A percentile compares a stretch with the other conserved stretches of the same genome.
Evolutionary conservation across 23 tunicate species (phyloP).

Genomic region (Ciona savignyi): DNA sequence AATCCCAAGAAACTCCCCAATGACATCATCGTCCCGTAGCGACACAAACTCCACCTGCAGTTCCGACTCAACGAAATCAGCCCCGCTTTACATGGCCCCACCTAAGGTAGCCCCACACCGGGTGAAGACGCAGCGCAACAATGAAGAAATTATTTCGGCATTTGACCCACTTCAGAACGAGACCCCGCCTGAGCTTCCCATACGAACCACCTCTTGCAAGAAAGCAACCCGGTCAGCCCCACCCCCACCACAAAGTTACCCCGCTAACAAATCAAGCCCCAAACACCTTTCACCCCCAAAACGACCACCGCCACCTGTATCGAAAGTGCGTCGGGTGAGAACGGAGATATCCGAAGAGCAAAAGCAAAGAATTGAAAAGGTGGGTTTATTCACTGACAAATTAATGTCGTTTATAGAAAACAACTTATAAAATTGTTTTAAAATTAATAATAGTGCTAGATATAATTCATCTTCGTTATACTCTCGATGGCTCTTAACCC

Average conservation of each 20-base stretch:
- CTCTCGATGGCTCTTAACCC: no score
- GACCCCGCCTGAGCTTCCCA: slow-evolving; percentile 6
- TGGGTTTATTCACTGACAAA: no score
- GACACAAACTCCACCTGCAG: slow-evolving; percentile 9
- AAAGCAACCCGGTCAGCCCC: slow-evolving; percentile 32
- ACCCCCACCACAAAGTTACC: slow-evolving; percentile 15
- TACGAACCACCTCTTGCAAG: not conserved
- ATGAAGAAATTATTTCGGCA: not conserved
- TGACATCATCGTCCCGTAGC: not conserved
- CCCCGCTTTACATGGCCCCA: not conserved
- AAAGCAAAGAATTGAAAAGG: slow-evolving; percentile 66
- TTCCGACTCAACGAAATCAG: not conserved
- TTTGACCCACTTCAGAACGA: not conserved
- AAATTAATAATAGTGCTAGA: no score
- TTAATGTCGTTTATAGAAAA: no score
- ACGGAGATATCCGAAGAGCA: slow-evolving; percentile 9
- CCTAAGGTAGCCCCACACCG: not conserved
- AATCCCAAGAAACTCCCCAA: not conserved
- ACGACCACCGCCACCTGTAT: slow-evolving; percentile 38
- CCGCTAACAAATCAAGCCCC: not conserved
- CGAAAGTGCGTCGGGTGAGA: not conserved
- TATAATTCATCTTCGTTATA: no score
- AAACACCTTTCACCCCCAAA: slow-evolving; percentile 17
- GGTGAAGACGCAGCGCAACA: no score
- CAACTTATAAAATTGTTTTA: no score